phyloP scores from a whole-genome alignment of 2,797 vertebrate genomes.

The Thripadectes ignobilis region DNA sequence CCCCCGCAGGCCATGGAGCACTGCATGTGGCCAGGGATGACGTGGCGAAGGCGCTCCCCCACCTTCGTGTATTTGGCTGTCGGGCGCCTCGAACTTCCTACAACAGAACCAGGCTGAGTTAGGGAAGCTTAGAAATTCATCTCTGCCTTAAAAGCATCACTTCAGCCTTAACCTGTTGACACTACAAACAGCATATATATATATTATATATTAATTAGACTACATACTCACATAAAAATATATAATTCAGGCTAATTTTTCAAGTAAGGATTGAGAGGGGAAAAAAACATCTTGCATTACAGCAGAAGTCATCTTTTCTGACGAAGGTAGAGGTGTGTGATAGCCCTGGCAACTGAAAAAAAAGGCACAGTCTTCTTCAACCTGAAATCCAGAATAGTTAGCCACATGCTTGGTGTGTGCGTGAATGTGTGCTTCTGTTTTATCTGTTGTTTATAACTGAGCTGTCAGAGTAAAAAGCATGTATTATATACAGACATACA shows the following conservation, averaged over 20 bases:
- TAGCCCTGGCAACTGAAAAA: not conserved
- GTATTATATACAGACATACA: not conserved
- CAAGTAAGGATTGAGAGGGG: not conserved
- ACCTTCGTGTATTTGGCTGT: constrained; percentile 97
- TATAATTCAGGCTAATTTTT: not conserved
- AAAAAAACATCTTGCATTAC: not conserved
- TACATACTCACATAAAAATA: not conserved
- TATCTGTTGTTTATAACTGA: not conserved
- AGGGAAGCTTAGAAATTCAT: not conserved
- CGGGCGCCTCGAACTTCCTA: constrained; percentile 83
- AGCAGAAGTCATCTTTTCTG: not conserved
- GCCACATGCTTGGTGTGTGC: not conserved
- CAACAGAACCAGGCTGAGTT: not conserved
- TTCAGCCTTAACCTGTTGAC: accelerated
- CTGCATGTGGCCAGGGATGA: constrained; percentile 94
- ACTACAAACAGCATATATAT: not conserved
- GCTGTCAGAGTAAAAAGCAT: not conserved
- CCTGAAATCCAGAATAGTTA: not conserved
- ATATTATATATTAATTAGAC: not conserved
- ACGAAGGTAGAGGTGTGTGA: not conserved
- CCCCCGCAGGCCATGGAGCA: constrained; percentile 97
- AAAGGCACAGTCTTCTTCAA: not conserved
- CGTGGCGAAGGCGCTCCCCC: constrained; percentile 92
- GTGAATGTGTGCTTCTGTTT: not conserved
- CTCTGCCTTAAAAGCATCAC: not conserved